Percentiles rank a stretch among this genome's conserved stretches.
phyloP scores from a whole-genome alignment of 2,113 vertebrate genomes.

The Athene cunicularia region DNA sequence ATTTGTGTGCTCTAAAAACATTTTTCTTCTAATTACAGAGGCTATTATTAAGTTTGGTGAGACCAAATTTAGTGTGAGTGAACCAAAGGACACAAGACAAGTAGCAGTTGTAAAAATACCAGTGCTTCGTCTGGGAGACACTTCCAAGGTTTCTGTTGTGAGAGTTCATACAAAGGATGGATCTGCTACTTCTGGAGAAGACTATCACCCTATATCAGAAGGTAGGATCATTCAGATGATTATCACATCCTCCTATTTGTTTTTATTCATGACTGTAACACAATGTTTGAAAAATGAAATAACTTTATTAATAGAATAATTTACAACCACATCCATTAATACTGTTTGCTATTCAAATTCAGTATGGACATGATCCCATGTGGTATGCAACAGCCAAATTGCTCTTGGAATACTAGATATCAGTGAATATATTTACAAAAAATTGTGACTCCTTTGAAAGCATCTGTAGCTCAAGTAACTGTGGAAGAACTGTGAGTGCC shows the following conservation, averaged over 20 bases:
- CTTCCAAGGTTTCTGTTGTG: slow-evolving; percentile 89
- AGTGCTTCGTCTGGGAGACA: slow-evolving; percentile 88
- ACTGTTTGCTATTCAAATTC: not conserved
- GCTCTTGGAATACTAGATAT: not conserved
- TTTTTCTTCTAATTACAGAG: slow-evolving; percentile 74
- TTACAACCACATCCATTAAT: not conserved
- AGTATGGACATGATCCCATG: not conserved
- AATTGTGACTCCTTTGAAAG: not conserved
- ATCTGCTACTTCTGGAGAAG: slow-evolving; percentile 91
- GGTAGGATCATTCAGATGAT: slow-evolving; percentile 70
- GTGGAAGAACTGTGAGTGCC: not conserved
- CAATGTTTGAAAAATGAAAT: not conserved
- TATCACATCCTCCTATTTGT: not conserved
- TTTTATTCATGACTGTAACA: not conserved
- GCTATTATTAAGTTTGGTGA: slow-evolving; percentile 88
- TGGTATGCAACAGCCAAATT: not conserved
- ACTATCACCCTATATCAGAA: slow-evolving; percentile 92
- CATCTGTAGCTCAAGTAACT: not conserved
- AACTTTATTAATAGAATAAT: not conserved
- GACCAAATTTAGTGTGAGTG: slow-evolving; percentile 84
- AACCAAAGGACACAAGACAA: slow-evolving; percentile 83
- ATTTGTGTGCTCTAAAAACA: not conserved
- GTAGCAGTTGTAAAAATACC: slow-evolving; percentile 83
- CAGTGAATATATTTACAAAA: not conserved
- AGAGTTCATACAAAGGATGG: slow-evolving; percentile 95